phyloP scores from a whole-genome alignment of 2,797 vertebrate genomes.

The Pseudochromis fuscus region DNA sequence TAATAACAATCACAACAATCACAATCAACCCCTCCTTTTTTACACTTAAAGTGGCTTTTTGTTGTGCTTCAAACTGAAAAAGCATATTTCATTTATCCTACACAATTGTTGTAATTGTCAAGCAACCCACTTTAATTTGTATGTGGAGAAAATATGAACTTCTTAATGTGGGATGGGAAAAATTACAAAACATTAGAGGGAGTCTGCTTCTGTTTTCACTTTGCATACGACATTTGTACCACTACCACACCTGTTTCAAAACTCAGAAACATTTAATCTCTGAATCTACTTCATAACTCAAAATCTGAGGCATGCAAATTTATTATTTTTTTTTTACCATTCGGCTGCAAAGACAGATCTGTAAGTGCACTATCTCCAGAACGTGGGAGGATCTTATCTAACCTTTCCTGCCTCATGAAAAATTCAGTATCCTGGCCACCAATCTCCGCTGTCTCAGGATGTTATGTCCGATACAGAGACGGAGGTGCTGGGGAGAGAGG shows the following conservation, averaged over 20 bases:
- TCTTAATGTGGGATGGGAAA: slow-evolving; percentile 4
- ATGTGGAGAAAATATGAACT: neutral
- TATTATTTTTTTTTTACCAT: slow-evolving; percentile 61
- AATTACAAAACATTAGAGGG: neutral
- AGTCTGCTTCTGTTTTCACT: slow-evolving; percentile 1
- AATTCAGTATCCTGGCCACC: slow-evolving; percentile 85
- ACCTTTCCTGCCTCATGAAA: slow-evolving; percentile 86
- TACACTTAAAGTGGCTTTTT: slow-evolving; percentile 2
- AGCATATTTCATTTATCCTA: slow-evolving; percentile 22
- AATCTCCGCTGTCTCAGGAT: slow-evolving; percentile 84
- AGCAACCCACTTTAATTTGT: slow-evolving; percentile 10
- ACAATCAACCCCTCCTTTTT: slow-evolving; percentile 14
- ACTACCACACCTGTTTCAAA: neutral
- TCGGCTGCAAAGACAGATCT: slow-evolving; percentile 65
- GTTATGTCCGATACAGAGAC: slow-evolving; percentile 79
- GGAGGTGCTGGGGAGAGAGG: slow-evolving; percentile 63
- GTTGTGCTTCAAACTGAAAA: neutral
- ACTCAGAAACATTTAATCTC: slow-evolving; percentile 29
- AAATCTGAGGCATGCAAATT: slow-evolving; percentile 57
- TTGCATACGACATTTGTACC: neutral
- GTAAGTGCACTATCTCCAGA: slow-evolving; percentile 75
- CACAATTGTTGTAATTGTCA: slow-evolving; percentile 30
- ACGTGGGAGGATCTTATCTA: slow-evolving; percentile 83
- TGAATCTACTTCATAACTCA: slow-evolving; percentile 43
- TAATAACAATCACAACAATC: slow-evolving; percentile 43